Percentiles rank a stretch among this genome's conserved stretches.
Evolutionary conservation across 92 coral and sea anemone genomes (phyloP).

Genomic region (Phenganax marumi): DNA sequence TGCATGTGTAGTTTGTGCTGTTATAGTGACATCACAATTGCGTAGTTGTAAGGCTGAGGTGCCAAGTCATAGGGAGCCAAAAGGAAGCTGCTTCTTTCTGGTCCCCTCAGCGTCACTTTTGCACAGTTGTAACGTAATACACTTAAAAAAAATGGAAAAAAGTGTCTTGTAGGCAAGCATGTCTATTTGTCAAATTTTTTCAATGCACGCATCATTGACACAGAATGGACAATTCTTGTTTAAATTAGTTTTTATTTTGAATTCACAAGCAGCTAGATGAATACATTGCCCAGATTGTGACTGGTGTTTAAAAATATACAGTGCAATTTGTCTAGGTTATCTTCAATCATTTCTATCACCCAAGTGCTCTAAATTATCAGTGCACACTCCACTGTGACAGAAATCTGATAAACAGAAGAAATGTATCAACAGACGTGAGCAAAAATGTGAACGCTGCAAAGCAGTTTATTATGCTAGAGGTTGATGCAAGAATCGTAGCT

Average conservation of each 20-base stretch:
- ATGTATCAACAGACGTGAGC: conserved; percentile 31
- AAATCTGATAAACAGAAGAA: conserved; percentile 33
- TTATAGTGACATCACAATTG: no score
- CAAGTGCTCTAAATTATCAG: conserved; percentile 39
- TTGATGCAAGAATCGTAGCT: conserved; percentile 33
- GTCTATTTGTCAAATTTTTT: neutral
- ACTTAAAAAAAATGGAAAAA: neutral
- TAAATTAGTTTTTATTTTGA: neutral
- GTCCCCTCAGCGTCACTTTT: no score
- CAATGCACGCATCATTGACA: neutral
- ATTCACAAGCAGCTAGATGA: neutral
- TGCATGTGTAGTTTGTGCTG: no score
- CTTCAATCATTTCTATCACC: conserved; percentile 25
- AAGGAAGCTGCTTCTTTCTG: neutral
- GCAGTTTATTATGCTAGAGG: conserved; percentile 31
- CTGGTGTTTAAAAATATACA: neutral
- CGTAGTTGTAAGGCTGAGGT: no score
- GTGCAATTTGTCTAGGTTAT: conserved; percentile 17
- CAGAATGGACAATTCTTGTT: neutral
- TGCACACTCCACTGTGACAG: conserved; percentile 13
- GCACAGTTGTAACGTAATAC: neutral
- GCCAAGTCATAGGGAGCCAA: neutral
- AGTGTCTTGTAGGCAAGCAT: neutral
- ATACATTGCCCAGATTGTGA: neutral
- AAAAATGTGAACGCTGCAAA: conserved; percentile 35